Conservation (phyloP, 2,888 invertebrate genomes). For the Cataglyphis livida region DNA sequence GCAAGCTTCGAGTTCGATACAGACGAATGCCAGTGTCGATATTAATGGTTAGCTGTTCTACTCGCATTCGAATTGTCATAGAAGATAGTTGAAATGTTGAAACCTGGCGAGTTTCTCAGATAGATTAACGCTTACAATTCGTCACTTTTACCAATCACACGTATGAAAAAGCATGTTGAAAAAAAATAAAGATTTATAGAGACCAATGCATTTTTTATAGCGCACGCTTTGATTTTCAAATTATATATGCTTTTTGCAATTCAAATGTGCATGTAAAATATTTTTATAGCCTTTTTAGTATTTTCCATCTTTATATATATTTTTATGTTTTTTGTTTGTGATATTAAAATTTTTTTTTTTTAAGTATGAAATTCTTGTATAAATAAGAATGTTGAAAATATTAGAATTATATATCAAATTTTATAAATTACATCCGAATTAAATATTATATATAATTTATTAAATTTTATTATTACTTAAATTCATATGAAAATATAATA, state of each 20-base stretch:
- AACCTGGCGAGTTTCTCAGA: not conserved
- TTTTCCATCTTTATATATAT: not conserved
- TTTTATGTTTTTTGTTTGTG: not conserved
- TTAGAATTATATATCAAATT: not conserved
- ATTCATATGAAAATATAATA: not conserved
- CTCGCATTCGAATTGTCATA: slow-evolving; percentile 65
- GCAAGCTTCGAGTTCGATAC: slow-evolving; percentile 70
- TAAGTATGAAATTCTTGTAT: not conserved
- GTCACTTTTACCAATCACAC: not conserved
- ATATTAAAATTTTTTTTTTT: not conserved
- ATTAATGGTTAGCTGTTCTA: slow-evolving; percentile 78
- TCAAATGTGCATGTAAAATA: not conserved
- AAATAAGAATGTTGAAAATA: not conserved
- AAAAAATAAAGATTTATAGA: not conserved
- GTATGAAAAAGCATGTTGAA: not conserved
- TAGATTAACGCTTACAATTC: not conserved
- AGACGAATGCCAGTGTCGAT: slow-evolving; percentile 79
- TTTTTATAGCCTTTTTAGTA: not conserved
- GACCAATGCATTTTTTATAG: not conserved
- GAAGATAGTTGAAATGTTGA: slow-evolving; percentile 25
- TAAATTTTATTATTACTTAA: no score
- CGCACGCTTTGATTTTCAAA: not conserved
- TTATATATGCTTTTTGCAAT: not conserved
- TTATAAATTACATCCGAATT: not conserved
- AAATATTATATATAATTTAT: not conserved